A percentile compares a stretch with the other conserved stretches of the same genome.
These are phyloP conservation scores for Neopipo cinnamomea DNA, from an alignment of 2,113 vertebrate genomes.

Conservation along the genomic window DNA sequence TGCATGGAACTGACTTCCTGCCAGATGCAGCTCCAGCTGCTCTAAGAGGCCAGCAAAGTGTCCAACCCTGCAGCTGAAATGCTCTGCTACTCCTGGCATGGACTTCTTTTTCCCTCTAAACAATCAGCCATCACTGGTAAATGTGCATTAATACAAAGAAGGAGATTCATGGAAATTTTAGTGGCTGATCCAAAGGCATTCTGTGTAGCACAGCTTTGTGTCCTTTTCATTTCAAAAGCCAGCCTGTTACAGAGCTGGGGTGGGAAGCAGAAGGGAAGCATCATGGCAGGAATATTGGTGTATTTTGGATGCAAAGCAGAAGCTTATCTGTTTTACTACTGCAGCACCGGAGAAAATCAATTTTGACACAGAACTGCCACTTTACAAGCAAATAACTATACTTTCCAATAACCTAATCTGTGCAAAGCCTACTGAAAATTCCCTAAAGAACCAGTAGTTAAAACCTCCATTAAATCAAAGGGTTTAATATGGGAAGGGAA, in stretches of 20 bases:
- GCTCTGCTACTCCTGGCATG: not conserved
- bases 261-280: constrained; percentile 51
- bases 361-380: constrained; percentile 88
- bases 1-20: not conserved
- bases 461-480: constrained; percentile 90
- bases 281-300: constrained; percentile 71
- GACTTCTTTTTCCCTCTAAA: not conserved
- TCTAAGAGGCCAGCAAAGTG: not conserved
- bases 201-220: not conserved
- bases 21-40: not conserved
- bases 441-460: constrained; percentile 87
- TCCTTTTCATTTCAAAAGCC: not conserved
- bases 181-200: not conserved
- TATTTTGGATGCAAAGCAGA: constrained; percentile 81
- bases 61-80: not conserved
- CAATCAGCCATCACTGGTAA: not conserved
- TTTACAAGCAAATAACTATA: constrained; percentile 90
- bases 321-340: constrained; percentile 89
- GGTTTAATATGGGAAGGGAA: constrained; percentile 83
- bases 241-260: constrained; percentile 3
- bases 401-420: constrained; percentile 91
- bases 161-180: not conserved
- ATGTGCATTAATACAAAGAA: not conserved
- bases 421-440: constrained; percentile 89
- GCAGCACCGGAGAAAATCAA: constrained; percentile 88